Evolutionary conservation across 1,140 invertebrate genomes (phyloP).

Genomic region (Diorhabda sublineata): DNA sequence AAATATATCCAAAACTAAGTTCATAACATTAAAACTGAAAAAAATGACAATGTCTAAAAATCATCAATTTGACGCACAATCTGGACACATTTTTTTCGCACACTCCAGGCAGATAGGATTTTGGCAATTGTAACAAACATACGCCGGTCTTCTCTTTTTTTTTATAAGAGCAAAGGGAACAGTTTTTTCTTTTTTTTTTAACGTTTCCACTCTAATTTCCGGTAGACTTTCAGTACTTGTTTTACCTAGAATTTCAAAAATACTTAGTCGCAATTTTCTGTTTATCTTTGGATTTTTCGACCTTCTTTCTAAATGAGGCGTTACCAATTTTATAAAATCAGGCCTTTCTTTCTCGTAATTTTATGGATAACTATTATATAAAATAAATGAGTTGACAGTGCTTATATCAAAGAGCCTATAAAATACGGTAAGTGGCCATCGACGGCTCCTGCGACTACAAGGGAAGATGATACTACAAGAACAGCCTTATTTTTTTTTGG

Average conservation of each 20-base stretch:
- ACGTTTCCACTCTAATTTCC: not conserved
- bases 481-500: conserved; percentile 39
- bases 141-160: no score
- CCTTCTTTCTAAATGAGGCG: not conserved
- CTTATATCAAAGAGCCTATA: conserved; percentile 17
- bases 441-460: conserved; percentile 36
- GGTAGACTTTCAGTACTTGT: not conserved
- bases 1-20: conserved; percentile 1
- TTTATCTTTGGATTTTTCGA: not conserved
- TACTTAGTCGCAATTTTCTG: not conserved
- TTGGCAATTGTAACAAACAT: no score
- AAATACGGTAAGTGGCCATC: conserved; percentile 41
- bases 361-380: conserved; percentile 6
- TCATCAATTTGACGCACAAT: not conserved
- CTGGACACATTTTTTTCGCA: no score
- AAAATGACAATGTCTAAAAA: not conserved
- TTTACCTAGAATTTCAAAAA: conserved; percentile 1
- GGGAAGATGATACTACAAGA: conserved; percentile 32
- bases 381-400: conserved; percentile 11
- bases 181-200: not conserved
- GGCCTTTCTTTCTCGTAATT: not conserved
- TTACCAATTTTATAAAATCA: not conserved
- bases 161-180: no score
- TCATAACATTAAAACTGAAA: not conserved
- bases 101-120: no score